Conservation (phyloP, 2,888 invertebrate genomes). For the Catotricha subobsoleta region DNA sequence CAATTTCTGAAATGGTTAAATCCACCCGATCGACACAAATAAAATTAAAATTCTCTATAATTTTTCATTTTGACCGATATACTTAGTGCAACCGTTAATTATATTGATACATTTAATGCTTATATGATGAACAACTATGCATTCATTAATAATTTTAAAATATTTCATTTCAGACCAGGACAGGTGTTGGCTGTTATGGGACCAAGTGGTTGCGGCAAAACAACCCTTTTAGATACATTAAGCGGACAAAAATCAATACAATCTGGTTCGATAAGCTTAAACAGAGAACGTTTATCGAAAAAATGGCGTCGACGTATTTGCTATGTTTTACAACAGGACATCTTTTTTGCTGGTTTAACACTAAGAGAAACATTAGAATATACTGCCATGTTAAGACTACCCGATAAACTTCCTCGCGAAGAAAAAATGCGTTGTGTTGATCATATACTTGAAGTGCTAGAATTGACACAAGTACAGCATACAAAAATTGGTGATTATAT, state of each 20-base stretch:
- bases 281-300: constrained; percentile 44
- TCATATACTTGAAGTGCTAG: constrained; percentile 56
- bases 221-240: constrained; percentile 55
- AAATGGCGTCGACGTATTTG: constrained; percentile 56
- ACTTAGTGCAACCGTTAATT: too few relatives aligned
- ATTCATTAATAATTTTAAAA: too few relatives aligned
- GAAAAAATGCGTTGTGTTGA: constrained; percentile 63
- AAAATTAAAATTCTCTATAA: too few relatives aligned
- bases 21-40: too few relatives aligned
- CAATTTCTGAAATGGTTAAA: too few relatives aligned
- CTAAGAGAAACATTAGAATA: constrained; percentile 55
- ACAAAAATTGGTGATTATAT: constrained; percentile 62
- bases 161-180: constrained; percentile 38
- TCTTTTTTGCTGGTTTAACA: constrained; percentile 63
- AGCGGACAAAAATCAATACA: constrained; percentile 50
- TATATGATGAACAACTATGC: too few relatives aligned
- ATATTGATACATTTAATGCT: too few relatives aligned
- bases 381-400: constrained; percentile 40
- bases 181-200: constrained; percentile 68
- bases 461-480: constrained; percentile 53
- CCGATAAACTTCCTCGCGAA: constrained; percentile 47
- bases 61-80: too few relatives aligned
- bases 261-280: constrained; percentile 35
- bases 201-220: constrained; percentile 62
- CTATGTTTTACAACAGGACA: constrained; percentile 66